Base-by-base conservation (phyloP, 2,888 invertebrate genomes). In the Andrena hattorfiana region DNA sequence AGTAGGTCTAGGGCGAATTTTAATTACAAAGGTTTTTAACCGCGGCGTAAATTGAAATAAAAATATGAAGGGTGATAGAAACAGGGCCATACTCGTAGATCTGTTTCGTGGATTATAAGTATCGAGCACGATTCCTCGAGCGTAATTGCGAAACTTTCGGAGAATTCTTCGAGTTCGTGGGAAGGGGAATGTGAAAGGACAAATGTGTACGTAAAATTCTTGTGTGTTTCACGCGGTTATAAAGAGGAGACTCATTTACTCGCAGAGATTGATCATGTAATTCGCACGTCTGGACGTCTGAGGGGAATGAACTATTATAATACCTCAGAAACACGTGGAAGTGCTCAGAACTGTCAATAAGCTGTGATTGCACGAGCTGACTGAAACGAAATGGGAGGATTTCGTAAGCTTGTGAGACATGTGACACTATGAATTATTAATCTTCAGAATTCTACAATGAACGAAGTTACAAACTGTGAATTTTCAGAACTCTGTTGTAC, bases 221-320 rank as follows among this genome's bases (percentile, higher is more conserved):
- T 32, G 51, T 59, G 69, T 62, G 67, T 73, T 69, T 69, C 28
- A 30, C 64, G 59, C 16, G 63, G 49, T 63, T 68, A 69, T 78
- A 66, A 66, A 51, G 28, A n/a, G 51, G 32, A 2, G 56, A 26
- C 68, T 68, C 81, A 80, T 69, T 74, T 66, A 80, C 69, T 71
- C 68, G 42, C 16, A 10, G 23, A n/a, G 48, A 26, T 80, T 68
- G 66, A 73, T 42, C 68, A 42, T 69, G 23, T 20, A 68, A 73
- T 81, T 81, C 64, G 68, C 81, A 54, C 68, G 73, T 74, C 81
- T 81, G 67, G 64, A 64, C 16, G 68, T 48, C 48, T 54, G 68
- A 20, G 81, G 73, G 73, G 81, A 81, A 81, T 49, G 81, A 80
- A 73, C 81, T 20, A 23, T 48, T 59, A 59, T 59, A 59, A 62